A percentile compares a stretch with the other conserved stretches of the same genome.
These are phyloP conservation scores for Chaenogobius annularis DNA, from an alignment of 2,113 vertebrate genomes.

Conservation along the genomic window DNA sequence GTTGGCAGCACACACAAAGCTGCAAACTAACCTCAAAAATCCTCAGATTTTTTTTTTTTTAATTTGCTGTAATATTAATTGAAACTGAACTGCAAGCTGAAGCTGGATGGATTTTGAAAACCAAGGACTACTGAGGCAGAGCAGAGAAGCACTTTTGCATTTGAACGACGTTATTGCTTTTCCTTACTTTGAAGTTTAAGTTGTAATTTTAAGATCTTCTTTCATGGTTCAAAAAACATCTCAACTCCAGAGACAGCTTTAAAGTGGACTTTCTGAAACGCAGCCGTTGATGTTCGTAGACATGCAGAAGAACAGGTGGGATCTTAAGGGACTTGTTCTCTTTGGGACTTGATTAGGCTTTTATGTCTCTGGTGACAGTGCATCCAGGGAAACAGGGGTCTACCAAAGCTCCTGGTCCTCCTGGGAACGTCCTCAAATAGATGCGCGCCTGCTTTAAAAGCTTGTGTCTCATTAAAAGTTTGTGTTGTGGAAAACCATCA, in stretches of 20 bases:
- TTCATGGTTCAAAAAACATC: not conserved
- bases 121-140: too few relatives aligned
- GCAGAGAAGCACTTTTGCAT: too few relatives aligned
- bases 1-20: too few relatives aligned
- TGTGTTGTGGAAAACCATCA: not conserved
- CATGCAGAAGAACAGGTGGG: not conserved
- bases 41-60: too few relatives aligned
- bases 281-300: not conserved
- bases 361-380: not conserved
- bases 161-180: too few relatives aligned
- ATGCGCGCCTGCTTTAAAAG: not conserved
- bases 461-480: conserved; percentile 1
- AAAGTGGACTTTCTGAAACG: not conserved
- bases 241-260: not conserved
- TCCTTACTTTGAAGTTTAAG: too few relatives aligned
- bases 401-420: not conserved
- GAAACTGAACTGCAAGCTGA: too few relatives aligned
- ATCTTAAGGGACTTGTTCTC: conserved; percentile 9
- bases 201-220: not conserved
- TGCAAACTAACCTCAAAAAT: too few relatives aligned
- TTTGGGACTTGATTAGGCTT: not conserved
- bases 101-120: too few relatives aligned
- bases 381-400: not conserved
- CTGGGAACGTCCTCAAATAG: conserved; percentile 7
- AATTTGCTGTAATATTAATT: too few relatives aligned